Conservation (phyloP, 2,113 vertebrate species). For the Ameiurus melas region DNA sequence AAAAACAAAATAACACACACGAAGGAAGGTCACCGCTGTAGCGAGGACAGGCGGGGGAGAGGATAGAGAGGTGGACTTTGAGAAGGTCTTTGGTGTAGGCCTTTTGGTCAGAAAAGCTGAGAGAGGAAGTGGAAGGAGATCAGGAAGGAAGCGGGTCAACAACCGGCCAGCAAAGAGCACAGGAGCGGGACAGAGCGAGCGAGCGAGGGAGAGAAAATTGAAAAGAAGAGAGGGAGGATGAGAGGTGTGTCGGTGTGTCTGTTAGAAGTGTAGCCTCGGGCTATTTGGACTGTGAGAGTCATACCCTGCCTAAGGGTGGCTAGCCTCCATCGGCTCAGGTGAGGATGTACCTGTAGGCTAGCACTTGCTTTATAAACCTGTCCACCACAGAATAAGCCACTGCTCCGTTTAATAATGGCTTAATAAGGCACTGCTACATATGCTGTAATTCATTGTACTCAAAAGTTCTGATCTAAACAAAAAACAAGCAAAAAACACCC, state of each 20-base stretch:
- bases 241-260: constrained; percentile 48
- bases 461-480: not conserved
- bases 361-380: constrained; percentile 41
- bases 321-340: constrained; percentile 50
- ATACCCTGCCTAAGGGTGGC: constrained; percentile 53
- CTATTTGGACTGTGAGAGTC: constrained; percentile 55
- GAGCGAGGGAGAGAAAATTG: constrained; percentile 35
- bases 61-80: not conserved
- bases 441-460: not conserved
- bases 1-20: not conserved
- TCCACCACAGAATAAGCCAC: constrained; percentile 29
- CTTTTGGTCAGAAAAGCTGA: constrained; percentile 12
- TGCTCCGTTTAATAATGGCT: constrained; percentile 29
- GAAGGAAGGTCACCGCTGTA: not conserved
- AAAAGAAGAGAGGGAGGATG: constrained; percentile 48
- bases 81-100: constrained; percentile 11
- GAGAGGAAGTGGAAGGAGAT: constrained; percentile 21
- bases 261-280: constrained; percentile 55
- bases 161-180: constrained; percentile 34
- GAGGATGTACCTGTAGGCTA: constrained; percentile 49
- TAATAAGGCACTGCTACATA: constrained; percentile 24
- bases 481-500: too few relatives aligned
- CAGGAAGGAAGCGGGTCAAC: constrained; percentile 35
- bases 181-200: constrained; percentile 24
- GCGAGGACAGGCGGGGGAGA: not conserved